These are phyloP conservation scores for Heteromormyrus szaboi DNA, from an alignment of 2,797 vertebrate species.

Conservation along the genomic window DNA sequence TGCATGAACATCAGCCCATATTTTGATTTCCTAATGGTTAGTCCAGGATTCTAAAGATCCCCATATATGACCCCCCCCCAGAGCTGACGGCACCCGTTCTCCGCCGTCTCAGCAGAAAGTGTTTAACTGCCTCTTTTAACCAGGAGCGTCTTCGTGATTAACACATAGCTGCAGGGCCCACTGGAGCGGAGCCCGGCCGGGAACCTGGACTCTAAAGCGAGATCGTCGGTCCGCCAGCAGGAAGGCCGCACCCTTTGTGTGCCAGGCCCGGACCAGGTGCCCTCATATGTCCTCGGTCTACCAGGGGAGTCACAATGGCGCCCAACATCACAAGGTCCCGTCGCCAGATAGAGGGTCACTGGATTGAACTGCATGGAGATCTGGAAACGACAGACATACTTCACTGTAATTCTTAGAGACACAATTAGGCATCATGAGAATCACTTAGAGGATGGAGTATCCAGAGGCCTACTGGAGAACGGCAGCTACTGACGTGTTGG, in stretches of 20 bases:
- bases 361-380: slow-evolving; percentile 42
- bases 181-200: neutral
- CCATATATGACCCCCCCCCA: slow-evolving; percentile 6
- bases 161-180: slow-evolving; percentile 22
- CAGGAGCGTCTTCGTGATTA: slow-evolving; percentile 20
- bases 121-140: slow-evolving; percentile 23
- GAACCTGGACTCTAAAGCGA: neutral
- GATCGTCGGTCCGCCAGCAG: neutral
- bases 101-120: slow-evolving; percentile 33
- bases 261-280: neutral
- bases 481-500: slow-evolving; percentile 39
- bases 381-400: slow-evolving; percentile 31
- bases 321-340: slow-evolving; percentile 41
- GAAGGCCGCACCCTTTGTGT: slow-evolving; percentile 27
- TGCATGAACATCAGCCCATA: slow-evolving; percentile 1
- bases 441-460: neutral
- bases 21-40: slow-evolving; percentile 1
- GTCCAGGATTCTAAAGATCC: neutral
- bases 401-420: neutral
- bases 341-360: slow-evolving; percentile 55
- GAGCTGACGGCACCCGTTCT: slow-evolving; percentile 26
- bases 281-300: neutral
- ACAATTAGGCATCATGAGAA: neutral
- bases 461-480: neutral
- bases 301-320: neutral